A percentile compares a stretch with the other conserved stretches of the same genome.
These are phyloP conservation scores for Channa striata DNA, from an alignment of 2,797 vertebrate genomes.

Conservation along the genomic window DNA sequence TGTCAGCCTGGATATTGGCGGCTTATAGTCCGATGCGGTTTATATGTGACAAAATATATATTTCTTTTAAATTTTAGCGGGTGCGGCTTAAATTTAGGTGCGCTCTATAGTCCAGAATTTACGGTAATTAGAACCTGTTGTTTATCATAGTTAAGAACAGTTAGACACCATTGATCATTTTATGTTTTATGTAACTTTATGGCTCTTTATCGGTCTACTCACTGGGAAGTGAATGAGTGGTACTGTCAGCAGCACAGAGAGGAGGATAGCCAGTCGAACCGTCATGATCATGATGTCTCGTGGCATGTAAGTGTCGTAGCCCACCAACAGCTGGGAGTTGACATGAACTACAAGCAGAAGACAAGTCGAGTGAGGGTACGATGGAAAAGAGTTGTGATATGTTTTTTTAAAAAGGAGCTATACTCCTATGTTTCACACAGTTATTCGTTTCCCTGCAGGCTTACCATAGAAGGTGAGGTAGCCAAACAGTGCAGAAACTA, in stretches of 20 bases:
- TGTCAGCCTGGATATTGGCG: too few species aligned
- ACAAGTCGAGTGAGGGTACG: slow-evolving; percentile 1
- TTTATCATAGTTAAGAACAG: too few species aligned
- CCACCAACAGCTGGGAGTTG: slow-evolving; percentile 88
- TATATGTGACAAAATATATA: too few species aligned
- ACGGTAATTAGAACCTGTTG: too few species aligned
- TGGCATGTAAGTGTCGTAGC: slow-evolving; percentile 87
- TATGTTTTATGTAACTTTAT: too few species aligned
- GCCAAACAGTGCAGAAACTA: slow-evolving; percentile 92
- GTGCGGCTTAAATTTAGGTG: too few species aligned
- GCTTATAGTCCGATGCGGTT: too few species aligned
- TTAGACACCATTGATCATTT: too few species aligned
- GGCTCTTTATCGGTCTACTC: slow-evolving; percentile 77
- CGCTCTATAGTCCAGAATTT: too few species aligned
- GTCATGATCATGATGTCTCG: slow-evolving; percentile 87
- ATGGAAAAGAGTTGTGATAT: background rate
- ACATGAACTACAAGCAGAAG: slow-evolving; percentile 85
- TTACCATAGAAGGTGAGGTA: slow-evolving; percentile 98
- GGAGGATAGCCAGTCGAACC: slow-evolving; percentile 89
- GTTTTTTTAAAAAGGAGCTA: background rate
- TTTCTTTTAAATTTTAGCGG: too few species aligned
- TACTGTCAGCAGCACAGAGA: slow-evolving; percentile 91
- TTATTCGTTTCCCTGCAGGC: slow-evolving; percentile 36
- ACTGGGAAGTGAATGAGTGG: slow-evolving; percentile 97
- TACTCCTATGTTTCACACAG: background rate